These are phyloP conservation scores for Tipula lateralis DNA, from an alignment of 2,888 invertebrate species.

Conservation along the genomic window DNA sequence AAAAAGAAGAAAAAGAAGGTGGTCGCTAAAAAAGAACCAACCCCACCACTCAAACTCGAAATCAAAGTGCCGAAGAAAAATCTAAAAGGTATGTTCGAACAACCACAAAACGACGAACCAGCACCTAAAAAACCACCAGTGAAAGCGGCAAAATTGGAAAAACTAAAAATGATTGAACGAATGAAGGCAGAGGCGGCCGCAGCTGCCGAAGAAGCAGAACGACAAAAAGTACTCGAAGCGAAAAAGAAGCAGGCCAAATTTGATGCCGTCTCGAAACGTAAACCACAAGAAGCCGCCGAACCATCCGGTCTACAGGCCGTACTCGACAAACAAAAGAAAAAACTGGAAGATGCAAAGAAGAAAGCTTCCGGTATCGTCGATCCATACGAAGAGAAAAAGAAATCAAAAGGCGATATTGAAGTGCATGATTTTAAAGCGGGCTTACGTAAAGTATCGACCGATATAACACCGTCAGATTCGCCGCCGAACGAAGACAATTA, in stretches of 20 bases:
- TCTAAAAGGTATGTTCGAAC: constrained; percentile 42
- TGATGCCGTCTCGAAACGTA: constrained; percentile 42
- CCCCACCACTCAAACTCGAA: constrained; percentile 46
- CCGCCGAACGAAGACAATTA: not conserved
- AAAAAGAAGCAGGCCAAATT: constrained; percentile 43
- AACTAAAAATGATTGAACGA: constrained; percentile 43
- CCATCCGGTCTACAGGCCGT: constrained; percentile 34
- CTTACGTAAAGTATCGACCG: not conserved
- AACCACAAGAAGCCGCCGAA: constrained; percentile 35
- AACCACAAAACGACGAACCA: constrained; percentile 40
- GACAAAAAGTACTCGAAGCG: constrained; percentile 45
- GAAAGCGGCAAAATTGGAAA: constrained; percentile 40
- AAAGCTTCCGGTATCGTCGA: not conserved
- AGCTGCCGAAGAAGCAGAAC: constrained; percentile 43
- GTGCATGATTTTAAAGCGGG: not conserved
- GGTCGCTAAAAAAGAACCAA: constrained; percentile 46
- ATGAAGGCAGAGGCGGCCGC: constrained; percentile 47
- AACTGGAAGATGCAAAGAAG: constrained; percentile 41
- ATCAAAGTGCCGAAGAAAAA: constrained; percentile 46
- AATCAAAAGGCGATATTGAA: not conserved
- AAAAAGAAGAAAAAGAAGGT: constrained; percentile 44
- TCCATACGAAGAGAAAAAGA: constrained; percentile 37
- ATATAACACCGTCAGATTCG: not conserved
- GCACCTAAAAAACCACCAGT: constrained; percentile 45
- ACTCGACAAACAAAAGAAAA: constrained; percentile 38